Conservation (phyloP, 2,113 vertebrate species). For the Potamarius usumacintae region DNA sequence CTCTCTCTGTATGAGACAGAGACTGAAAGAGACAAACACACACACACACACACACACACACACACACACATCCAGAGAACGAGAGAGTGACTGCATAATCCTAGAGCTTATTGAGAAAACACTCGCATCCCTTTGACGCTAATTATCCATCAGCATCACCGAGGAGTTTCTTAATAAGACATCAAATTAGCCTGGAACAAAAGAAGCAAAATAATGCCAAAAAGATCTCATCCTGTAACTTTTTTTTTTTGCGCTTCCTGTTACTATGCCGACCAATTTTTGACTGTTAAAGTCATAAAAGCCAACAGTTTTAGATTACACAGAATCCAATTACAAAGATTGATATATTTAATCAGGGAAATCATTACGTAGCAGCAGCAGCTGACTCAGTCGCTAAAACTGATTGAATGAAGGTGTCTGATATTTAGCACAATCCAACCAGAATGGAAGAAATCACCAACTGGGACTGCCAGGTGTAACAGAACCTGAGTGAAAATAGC, state of each 20-base stretch:
- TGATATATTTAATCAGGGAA: constrained; percentile 16
- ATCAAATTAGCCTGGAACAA: background rate
- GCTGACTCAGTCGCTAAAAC: background rate
- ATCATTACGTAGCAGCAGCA: background rate
- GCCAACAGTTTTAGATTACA: background rate
- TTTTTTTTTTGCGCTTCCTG: background rate
- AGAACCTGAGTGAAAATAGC: too few relatives aligned
- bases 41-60: background rate
- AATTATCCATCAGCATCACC: background rate
- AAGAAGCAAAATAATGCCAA: background rate
- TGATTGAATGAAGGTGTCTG: background rate
- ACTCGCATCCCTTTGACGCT: background rate
- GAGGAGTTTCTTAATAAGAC: background rate
- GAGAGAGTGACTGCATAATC: background rate
- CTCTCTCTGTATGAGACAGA: background rate
- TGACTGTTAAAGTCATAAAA: background rate
- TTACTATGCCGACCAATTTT: background rate
- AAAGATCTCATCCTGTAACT: background rate
- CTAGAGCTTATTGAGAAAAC: background rate
- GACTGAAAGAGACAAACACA: background rate
- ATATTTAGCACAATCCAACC: background rate
- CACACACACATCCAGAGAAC: background rate
- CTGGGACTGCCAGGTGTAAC: background rate
- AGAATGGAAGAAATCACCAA: background rate
- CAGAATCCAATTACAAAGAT: background rate